These are phyloP conservation scores for Lepus europaeus DNA, from an alignment of 2,113 vertebrate species.

Conservation along the genomic window DNA sequence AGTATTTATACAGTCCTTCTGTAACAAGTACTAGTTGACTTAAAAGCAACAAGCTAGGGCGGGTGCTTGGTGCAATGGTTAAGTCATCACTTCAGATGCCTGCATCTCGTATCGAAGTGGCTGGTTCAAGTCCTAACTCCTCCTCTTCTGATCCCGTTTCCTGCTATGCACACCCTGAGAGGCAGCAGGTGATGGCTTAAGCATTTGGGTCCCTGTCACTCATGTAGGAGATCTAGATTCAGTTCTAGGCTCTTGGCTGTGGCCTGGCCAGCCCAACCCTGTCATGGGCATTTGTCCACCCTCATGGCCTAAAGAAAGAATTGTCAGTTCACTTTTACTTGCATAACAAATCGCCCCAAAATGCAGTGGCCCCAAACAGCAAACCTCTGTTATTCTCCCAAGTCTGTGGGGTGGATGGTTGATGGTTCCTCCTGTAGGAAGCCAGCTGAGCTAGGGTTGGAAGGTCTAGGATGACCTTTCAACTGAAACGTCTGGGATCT, in stretches of 20 bases:
- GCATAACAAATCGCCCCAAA: background rate
- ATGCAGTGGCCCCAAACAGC: background rate
- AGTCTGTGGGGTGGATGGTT: background rate
- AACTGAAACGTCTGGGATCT: background rate
- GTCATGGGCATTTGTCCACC: background rate
- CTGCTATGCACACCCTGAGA: too few species aligned
- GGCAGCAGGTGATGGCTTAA: too few species aligned
- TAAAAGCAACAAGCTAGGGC: background rate
- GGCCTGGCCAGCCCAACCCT: too few species aligned
- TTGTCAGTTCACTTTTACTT: background rate
- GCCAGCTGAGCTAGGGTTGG: background rate
- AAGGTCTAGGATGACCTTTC: background rate
- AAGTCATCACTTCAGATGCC: too few species aligned
- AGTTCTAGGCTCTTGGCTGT: too few species aligned
- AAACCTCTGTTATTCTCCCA: background rate
- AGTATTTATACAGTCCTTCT: background rate
- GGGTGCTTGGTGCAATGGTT: too few species aligned
- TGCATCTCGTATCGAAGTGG: too few species aligned
- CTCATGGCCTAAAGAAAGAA: background rate
- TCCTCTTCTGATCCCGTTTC: too few species aligned
- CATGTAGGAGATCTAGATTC: too few species aligned
- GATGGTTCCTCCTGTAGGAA: background rate
- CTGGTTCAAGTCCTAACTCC: too few species aligned
- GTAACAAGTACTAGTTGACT: background rate
- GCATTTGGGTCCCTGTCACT: too few species aligned